These are phyloP conservation scores for Stenopsyche tienmushanensis DNA, from an alignment of 1,140 invertebrate species.

Conservation along the genomic window DNA sequence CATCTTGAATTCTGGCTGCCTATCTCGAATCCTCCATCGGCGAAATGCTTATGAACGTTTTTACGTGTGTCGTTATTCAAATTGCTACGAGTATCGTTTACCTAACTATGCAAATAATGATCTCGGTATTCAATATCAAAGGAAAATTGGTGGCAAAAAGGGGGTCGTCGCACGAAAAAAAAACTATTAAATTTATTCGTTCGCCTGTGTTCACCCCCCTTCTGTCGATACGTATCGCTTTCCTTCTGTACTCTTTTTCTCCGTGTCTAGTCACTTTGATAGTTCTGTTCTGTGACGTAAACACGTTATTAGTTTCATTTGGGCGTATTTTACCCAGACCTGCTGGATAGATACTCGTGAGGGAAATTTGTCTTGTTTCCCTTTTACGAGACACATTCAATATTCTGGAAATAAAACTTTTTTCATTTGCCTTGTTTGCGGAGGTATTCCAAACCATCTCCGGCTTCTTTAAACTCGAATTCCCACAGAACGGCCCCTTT, in stretches of 20 bases:
- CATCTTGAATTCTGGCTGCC: slow-evolving; percentile 1
- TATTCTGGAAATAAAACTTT: slow-evolving; percentile 20
- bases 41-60: slow-evolving; percentile 7
- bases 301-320: slow-evolving; percentile 38
- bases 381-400: not conserved
- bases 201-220: slow-evolving; percentile 10
- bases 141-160: slow-evolving; percentile 39
- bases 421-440: slow-evolving; percentile 18
- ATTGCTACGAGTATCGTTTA: slow-evolving; percentile 41
- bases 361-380: slow-evolving; percentile 27
- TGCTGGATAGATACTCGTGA: slow-evolving; percentile 9
- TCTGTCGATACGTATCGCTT: slow-evolving; percentile 10
- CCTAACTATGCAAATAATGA: slow-evolving; percentile 43
- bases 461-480: not conserved
- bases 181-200: slow-evolving; percentile 37
- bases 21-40: not conserved
- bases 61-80: slow-evolving; percentile 37
- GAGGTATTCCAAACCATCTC: no score
- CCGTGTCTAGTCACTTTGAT: slow-evolving; percentile 32
- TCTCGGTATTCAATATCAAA: slow-evolving; percentile 41
- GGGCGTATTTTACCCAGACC: slow-evolving; percentile 19
- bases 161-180: slow-evolving; percentile 12
- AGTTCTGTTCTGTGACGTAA: slow-evolving; percentile 37
- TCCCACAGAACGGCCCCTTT: no score
- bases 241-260: slow-evolving; percentile 19